Conservation (phyloP, 2,888 invertebrate species). For the Eupithecia insigniata region DNA sequence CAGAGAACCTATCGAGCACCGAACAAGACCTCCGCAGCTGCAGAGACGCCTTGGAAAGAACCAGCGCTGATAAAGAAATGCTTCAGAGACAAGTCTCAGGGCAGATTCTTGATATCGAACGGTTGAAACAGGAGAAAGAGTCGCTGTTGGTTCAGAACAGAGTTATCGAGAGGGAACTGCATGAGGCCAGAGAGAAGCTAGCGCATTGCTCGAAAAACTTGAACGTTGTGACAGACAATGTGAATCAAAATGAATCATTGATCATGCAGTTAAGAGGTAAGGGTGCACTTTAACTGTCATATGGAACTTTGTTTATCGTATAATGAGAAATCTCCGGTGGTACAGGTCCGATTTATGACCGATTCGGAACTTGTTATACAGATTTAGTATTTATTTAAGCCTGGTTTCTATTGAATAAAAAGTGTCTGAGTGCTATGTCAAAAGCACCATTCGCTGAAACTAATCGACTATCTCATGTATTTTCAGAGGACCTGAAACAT, state of each 20-base stretch:
- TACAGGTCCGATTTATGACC: no score
- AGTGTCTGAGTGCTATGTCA: no score
- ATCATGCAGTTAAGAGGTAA: conserved; percentile 88
- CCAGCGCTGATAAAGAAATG: conserved; percentile 88
- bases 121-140: conserved; percentile 91
- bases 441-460: not conserved
- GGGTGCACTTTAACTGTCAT: not conserved
- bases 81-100: conserved; percentile 89
- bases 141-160: conserved; percentile 88
- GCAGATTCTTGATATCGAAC: conserved; percentile 88
- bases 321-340: no score
- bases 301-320: no score
- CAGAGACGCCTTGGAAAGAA: conserved; percentile 86
- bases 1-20: conserved; percentile 84
- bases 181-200: conserved; percentile 87
- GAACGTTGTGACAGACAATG: conserved; percentile 87
- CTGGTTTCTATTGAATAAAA: no score
- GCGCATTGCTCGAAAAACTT: conserved; percentile 86
- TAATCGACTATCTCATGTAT: no score
- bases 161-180: conserved; percentile 89
- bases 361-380: not conserved
- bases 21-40: conserved; percentile 88
- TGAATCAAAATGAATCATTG: conserved; percentile 87
- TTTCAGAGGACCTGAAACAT: conserved; percentile 87
- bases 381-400: no score